Conservation (phyloP, 64 coral and sea anemone species). For the Montipora foliosa region DNA sequence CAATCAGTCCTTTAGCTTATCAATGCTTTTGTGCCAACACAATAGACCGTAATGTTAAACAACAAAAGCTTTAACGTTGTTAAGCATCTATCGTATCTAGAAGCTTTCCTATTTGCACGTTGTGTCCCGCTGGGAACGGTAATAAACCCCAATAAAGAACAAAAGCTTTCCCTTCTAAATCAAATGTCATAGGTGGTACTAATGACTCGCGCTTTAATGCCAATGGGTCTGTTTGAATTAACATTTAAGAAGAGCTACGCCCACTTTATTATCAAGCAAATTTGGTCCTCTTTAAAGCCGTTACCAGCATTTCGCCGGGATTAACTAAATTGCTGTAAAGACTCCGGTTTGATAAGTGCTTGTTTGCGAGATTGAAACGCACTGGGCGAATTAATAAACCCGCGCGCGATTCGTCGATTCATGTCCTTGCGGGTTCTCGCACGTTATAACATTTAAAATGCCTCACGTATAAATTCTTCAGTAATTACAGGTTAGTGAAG, state of each 20-base stretch:
- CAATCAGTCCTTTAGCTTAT: conserved; percentile 84
- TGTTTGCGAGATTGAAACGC: conserved; percentile 13
- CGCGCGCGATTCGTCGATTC: conserved; percentile 11
- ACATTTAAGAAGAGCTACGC: conserved; percentile 65
- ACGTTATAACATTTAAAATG: not conserved
- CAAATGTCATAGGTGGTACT: conserved; percentile 69
- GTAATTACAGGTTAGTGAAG: conserved; percentile 32
- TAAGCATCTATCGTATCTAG: conserved; percentile 73
- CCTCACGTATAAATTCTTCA: conserved; percentile 17
- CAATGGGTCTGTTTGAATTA: conserved; percentile 87
- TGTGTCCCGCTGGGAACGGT: conserved; percentile 75
- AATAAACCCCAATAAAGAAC: conserved; percentile 75
- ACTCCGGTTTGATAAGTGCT: conserved; percentile 7
- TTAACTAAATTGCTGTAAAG: conserved; percentile 53
- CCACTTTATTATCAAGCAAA: conserved; percentile 78
- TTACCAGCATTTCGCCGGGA: conserved; percentile 54
- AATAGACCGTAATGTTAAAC: conserved; percentile 83
- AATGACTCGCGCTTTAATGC: conserved; percentile 61
- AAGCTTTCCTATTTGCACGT: conserved; percentile 80
- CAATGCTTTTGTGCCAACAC: conserved; percentile 78
- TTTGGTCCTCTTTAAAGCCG: conserved; percentile 56
- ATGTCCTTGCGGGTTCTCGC: not conserved
- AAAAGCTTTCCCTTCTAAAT: conserved; percentile 53
- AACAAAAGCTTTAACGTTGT: conserved; percentile 88
- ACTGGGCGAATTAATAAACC: not conserved